Evolutionary conservation across 2,797 vertebrate genomes (phyloP).

Genomic region (Lepilemur ruficaudatus): DNA sequence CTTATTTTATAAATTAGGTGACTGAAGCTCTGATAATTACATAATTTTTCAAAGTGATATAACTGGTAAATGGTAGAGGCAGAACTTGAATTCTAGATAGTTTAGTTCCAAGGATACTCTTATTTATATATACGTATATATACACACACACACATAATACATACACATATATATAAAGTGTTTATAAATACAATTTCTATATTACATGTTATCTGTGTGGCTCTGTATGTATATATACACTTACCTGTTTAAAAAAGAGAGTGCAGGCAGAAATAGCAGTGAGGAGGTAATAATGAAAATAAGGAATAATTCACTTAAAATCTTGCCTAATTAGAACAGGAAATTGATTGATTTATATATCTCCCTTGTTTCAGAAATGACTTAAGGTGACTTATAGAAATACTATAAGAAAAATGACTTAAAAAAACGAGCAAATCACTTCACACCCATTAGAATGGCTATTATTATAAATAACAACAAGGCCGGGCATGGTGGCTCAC

Average conservation of each 20-base stretch:
- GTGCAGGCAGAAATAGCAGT: neutral
- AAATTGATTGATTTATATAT: neutral
- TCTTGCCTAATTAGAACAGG: neutral
- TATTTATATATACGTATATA: neutral
- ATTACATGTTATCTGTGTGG: neutral
- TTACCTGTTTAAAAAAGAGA: neutral
- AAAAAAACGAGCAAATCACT: neutral
- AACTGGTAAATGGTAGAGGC: neutral
- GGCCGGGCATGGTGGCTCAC: too few species aligned
- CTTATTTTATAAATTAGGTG: neutral
- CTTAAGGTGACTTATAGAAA: neutral
- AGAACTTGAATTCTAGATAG: neutral
- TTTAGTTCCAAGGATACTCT: neutral
- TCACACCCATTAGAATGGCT: neutral
- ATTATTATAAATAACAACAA: neutral
- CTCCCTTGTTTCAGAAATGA: neutral
- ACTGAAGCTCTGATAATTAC: neutral
- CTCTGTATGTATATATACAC: accelerated
- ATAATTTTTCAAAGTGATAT: neutral
- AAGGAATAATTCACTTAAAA: neutral
- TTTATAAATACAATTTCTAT: neutral
- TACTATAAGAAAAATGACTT: neutral
- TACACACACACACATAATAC: too few species aligned
- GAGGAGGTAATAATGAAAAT: neutral
- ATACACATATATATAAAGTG: neutral